These are phyloP conservation scores for Carapus acus DNA, from an alignment of 2,797 vertebrate species.

Conservation along the genomic window DNA sequence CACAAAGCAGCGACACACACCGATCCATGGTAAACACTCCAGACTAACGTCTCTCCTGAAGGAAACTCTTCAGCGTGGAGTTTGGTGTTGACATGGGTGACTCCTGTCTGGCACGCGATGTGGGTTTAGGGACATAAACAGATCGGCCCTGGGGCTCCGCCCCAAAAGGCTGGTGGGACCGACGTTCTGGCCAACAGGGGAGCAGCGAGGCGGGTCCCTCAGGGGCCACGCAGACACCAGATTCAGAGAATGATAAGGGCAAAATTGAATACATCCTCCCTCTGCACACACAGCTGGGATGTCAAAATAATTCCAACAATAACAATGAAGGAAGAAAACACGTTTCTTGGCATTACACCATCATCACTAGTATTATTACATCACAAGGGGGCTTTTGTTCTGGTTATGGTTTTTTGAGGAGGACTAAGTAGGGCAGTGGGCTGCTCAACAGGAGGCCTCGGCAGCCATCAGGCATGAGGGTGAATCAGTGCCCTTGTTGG, in stretches of 20 bases:
- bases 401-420: too few species aligned
- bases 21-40: slow-evolving; percentile 48
- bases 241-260: too few species aligned
- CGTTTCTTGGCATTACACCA: too few species aligned
- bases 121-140: slow-evolving; percentile 64
- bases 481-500: too few species aligned
- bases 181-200: slow-evolving; percentile 20
- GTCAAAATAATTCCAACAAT: too few species aligned
- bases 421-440: too few species aligned
- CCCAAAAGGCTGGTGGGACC: slow-evolving; percentile 13
- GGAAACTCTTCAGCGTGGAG: slow-evolving; percentile 51
- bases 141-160: slow-evolving; percentile 48
- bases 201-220: not conserved
- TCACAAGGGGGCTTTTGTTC: too few species aligned
- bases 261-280: not conserved
- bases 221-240: not conserved
- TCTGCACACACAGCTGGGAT: too few species aligned
- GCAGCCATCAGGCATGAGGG: too few species aligned
- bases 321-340: too few species aligned
- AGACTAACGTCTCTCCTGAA: slow-evolving; percentile 62
- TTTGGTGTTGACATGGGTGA: slow-evolving; percentile 60
- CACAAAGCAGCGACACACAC: slow-evolving; percentile 44
- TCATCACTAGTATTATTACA: too few species aligned
- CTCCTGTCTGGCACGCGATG: slow-evolving; percentile 67
- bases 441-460: too few species aligned